Conservation (phyloP, 2,113 vertebrate species). For the Plecotus auritus region DNA sequence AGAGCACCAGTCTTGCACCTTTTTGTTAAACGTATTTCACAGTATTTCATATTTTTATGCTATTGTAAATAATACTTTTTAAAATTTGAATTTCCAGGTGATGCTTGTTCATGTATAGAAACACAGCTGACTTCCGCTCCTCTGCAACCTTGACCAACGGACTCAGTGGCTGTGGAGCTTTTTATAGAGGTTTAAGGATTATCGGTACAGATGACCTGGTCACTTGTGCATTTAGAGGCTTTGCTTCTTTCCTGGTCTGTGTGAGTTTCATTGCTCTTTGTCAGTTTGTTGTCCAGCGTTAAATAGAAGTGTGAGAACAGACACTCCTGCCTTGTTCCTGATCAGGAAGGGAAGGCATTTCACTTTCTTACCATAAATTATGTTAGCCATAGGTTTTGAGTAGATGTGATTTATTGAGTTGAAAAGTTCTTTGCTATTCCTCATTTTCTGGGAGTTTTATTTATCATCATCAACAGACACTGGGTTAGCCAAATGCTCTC, state of each 20-base stretch:
- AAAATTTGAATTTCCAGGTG: too few relatives aligned
- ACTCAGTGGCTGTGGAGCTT: rapidly evolving
- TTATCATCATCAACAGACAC: not conserved
- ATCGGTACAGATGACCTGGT: rapidly evolving
- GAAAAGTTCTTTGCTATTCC: not conserved
- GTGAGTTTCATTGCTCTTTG: rapidly evolving
- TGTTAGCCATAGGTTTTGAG: not conserved
- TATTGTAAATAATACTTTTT: not conserved
- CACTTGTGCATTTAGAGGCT: rapidly evolving
- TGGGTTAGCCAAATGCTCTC: not conserved
- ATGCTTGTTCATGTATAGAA: not conserved
- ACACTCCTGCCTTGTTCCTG: not conserved
- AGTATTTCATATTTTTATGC: not conserved
- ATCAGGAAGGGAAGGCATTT: not conserved
- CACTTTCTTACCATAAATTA: not conserved
- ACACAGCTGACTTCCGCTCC: rapidly evolving
- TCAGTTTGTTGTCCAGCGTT: rapidly evolving
- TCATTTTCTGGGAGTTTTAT: not conserved
- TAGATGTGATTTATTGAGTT: not conserved
- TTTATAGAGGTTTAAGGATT: rapidly evolving
- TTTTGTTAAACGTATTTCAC: not conserved
- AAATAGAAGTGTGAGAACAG: not conserved
- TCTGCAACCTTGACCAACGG: not conserved
- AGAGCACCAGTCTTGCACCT: not conserved
- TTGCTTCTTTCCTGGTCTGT: rapidly evolving